Percentiles rank a stretch among this genome's conserved stretches.
Conservation (phyloP, 2,797 vertebrate species). For the Craterocephalus amniculus region DNA sequence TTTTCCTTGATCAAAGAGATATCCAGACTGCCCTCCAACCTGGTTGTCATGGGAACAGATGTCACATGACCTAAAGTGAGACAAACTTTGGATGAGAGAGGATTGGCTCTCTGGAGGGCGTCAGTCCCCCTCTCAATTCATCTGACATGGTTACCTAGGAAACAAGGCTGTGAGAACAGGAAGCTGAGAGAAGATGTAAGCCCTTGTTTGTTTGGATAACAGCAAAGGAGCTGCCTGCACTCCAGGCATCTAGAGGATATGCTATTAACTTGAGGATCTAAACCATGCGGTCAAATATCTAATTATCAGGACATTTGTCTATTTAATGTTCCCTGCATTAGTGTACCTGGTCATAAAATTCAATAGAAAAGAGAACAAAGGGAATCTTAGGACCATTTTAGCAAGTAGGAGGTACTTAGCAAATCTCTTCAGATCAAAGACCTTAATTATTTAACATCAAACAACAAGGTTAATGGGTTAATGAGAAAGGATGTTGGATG, state of each 20-base stretch:
- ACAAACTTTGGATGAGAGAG: constrained; percentile 86
- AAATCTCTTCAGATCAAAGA: constrained; percentile 58
- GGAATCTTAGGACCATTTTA: constrained; percentile 15
- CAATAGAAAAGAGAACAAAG: constrained; percentile 9
- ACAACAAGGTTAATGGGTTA: constrained; percentile 76
- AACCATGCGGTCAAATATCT: constrained; percentile 46
- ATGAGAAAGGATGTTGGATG: constrained; percentile 69
- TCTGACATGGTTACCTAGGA: constrained; percentile 87
- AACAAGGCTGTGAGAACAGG: constrained; percentile 83
- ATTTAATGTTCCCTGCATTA: background rate
- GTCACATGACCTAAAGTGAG: constrained; percentile 84
- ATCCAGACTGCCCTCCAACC: constrained; percentile 83
- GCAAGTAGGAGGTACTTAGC: constrained; percentile 32
- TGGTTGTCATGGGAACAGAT: constrained; percentile 88
- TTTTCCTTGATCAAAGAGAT: constrained; percentile 78
- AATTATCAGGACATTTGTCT: constrained; percentile 15
- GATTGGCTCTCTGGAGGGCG: constrained; percentile 83
- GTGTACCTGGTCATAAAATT: constrained; percentile 6
- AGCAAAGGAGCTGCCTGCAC: constrained; percentile 72
- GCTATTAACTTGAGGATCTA: constrained; percentile 65
- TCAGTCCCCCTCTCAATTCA: constrained; percentile 83
- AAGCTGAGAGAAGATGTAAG: constrained; percentile 81
- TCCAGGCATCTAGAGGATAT: constrained; percentile 60
- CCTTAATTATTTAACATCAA: constrained; percentile 77
- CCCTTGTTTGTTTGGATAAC: constrained; percentile 85